These are phyloP conservation scores for Orcinus orca DNA, from an alignment of 2,113 vertebrate genomes.

Conservation along the genomic window DNA sequence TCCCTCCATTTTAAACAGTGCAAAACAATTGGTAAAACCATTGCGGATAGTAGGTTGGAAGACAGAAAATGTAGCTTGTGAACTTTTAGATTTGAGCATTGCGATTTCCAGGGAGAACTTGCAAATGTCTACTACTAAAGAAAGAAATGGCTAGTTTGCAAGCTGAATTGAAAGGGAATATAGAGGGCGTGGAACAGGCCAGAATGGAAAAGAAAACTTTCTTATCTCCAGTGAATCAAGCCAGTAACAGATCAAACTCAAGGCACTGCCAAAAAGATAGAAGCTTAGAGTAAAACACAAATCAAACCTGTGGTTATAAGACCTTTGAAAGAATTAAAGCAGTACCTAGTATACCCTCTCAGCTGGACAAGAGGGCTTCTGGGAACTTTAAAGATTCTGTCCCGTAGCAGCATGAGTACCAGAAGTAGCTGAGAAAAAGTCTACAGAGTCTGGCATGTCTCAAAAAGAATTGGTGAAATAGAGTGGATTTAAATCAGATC, in stretches of 20 bases:
- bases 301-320: background rate
- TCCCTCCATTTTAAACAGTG: background rate
- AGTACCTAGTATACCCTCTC: background rate
- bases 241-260: background rate
- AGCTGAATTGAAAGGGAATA: background rate
- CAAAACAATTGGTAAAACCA: background rate
- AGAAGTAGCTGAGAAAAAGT: background rate
- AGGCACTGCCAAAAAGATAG: background rate
- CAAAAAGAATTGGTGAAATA: background rate
- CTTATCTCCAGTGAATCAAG: background rate
- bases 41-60: background rate
- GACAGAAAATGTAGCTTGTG: background rate
- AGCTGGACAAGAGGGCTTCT: background rate
- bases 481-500: background rate
- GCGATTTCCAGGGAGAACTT: background rate
- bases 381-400: background rate
- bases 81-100: background rate
- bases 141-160: background rate
- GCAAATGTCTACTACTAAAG: background rate
- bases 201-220: background rate
- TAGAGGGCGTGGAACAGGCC: background rate
- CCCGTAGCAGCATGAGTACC: background rate
- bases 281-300: background rate
- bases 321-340: background rate
- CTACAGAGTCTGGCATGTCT: background rate